Percentiles rank a stretch among this genome's conserved stretches.
phyloP scores from a whole-genome alignment of 2,113 vertebrate genomes.

The Indri indri region DNA sequence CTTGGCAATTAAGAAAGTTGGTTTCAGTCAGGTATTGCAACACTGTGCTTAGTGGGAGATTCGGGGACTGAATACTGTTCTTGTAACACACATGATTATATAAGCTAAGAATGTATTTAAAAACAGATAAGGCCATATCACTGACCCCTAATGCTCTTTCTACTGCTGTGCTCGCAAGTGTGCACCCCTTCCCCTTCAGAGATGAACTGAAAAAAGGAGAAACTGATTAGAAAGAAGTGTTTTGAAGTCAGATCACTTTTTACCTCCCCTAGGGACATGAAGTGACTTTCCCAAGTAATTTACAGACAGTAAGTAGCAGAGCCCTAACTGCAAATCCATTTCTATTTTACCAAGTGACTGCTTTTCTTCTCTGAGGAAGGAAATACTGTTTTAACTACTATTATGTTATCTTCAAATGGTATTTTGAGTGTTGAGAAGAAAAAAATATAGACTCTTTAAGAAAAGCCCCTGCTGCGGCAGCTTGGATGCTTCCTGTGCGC shows the following conservation, averaged over 20 bases:
- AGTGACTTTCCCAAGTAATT: neutral
- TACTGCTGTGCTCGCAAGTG: too few relatives aligned
- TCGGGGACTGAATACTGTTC: neutral
- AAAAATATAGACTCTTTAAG: neutral
- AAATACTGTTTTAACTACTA: neutral
- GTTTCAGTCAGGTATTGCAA: neutral
- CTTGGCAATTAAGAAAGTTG: neutral
- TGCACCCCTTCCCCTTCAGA: too few relatives aligned
- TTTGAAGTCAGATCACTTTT: neutral
- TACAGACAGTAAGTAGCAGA: neutral
- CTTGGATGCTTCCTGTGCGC: neutral
- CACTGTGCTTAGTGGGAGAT: neutral
- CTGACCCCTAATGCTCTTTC: neutral
- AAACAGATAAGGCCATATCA: neutral
- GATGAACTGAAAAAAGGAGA: neutral
- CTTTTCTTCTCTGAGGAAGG: neutral
- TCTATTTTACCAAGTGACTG: accelerated
- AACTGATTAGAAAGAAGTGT: neutral
- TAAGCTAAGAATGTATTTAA: neutral
- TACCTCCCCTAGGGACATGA: neutral
- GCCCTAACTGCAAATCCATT: neutral
- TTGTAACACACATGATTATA: neutral
- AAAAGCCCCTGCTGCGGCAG: neutral
- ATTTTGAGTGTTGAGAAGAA: neutral
- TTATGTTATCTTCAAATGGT: neutral